Evolutionary conservation across 2,797 vertebrate species (phyloP).

Genomic region (Loris lydekkerianus): DNA sequence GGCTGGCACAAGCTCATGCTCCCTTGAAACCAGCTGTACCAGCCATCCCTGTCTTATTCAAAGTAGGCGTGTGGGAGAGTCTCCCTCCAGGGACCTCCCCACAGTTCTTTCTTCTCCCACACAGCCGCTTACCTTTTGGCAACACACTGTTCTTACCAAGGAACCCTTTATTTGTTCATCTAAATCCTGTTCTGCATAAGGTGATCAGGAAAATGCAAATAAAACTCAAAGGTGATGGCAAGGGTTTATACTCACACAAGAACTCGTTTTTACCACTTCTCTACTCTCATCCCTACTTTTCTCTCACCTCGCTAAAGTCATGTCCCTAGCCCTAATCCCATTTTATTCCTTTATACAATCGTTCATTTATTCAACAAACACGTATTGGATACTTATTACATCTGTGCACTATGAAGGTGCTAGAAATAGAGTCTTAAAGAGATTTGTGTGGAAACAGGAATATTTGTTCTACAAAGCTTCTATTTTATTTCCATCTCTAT

Average conservation of each 20-base stretch:
- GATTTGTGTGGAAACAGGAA: background rate
- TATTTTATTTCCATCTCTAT: background rate
- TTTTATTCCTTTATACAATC: background rate
- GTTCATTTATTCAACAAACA: background rate
- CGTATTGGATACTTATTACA: background rate
- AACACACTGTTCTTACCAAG: background rate
- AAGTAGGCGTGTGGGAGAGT: fast-evolving
- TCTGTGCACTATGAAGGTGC: background rate
- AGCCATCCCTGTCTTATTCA: background rate
- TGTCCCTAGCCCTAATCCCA: background rate
- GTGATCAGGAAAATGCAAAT: background rate
- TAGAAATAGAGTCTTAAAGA: background rate
- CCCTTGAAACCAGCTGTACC: background rate
- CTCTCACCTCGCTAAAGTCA: background rate
- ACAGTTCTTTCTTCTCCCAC: background rate
- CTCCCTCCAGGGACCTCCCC: background rate
- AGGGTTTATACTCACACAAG: background rate
- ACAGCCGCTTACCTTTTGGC: background rate
- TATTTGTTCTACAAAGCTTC: background rate
- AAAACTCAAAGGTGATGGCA: background rate
- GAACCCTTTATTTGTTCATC: background rate
- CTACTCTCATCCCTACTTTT: background rate
- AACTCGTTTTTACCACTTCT: background rate
- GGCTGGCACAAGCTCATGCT: background rate
- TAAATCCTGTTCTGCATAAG: background rate